Conservation (phyloP, 2,113 vertebrate genomes). For the Crotophaga sulcirostris region DNA sequence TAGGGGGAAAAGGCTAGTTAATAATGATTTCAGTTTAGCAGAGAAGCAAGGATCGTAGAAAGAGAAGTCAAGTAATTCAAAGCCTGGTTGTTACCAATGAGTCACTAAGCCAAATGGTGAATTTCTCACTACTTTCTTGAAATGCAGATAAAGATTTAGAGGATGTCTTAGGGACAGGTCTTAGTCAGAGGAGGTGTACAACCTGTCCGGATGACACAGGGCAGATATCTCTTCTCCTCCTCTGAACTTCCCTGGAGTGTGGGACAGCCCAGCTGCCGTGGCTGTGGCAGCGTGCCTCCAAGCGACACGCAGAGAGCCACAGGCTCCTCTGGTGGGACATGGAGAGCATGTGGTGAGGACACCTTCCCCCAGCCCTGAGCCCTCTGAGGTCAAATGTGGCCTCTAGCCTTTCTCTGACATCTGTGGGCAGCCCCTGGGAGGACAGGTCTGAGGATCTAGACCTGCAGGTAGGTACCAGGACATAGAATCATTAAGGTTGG, state of each 20-base stretch:
- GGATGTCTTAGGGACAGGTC: neutral
- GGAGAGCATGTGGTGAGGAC: rapidly evolving
- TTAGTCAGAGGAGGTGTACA: neutral
- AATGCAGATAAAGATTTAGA: neutral
- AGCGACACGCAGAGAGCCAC: rapidly evolving
- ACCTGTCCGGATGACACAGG: neutral
- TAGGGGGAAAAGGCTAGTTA: neutral
- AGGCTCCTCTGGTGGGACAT: neutral
- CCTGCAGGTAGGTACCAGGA: neutral
- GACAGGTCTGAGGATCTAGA: neutral
- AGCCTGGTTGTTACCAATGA: neutral
- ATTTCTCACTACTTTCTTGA: neutral
- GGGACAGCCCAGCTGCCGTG: neutral
- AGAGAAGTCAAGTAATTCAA: neutral
- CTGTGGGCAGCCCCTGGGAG: neutral
- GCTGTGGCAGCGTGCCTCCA: rapidly evolving
- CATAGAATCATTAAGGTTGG: too few relatives aligned
- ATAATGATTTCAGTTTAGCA: neutral
- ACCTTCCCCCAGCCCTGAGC: rapidly evolving
- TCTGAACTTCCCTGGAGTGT: rapidly evolving
- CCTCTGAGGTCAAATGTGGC: neutral
- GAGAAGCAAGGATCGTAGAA: neutral
- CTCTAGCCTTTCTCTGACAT: neutral
- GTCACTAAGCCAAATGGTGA: neutral
- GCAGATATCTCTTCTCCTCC: neutral